Base-by-base conservation (phyloP, 2,888 invertebrate species). In the Caenorhabditis wallacei region DNA sequence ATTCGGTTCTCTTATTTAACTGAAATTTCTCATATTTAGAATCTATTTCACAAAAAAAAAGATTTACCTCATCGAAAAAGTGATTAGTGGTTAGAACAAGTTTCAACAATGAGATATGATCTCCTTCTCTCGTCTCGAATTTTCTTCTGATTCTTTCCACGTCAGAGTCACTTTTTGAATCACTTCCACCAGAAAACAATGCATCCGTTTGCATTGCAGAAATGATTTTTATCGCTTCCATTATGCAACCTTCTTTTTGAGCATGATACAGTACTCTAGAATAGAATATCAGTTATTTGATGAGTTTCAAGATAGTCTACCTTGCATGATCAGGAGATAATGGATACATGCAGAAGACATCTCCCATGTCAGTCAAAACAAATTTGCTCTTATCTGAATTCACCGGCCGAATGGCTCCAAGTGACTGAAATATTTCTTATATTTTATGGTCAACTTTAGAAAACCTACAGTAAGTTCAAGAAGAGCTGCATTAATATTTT, bases 181-280 rank as follows among this genome's bases (percentile, higher is more conserved):
- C 81, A 3, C 46, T 74, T 16, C 56, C 61, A 37, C 87, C 84
- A 10, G 79, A 82, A 89, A 96, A 95, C 64, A 98, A 94, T 81
- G 95, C 95, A 92, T 98, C 98, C 79, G 96, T 95, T 7, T 97
- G 96, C 74, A 98, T 93, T 59, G 97, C 93, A 0, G 98, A 95
- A 35, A 98, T 95, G 82, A 98, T 94, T 86, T 95, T 96, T 72
- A 98, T 92, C 59, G 96, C 93, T 90, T 94, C 94, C 85, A 94
- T 94, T 3, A 88, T 72, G 56, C 92, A 91, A 54, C 88, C 84
- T 16, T 85, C 81, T 22, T 82, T 74, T 51, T 81, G 59, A 2
- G 88, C 87, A 10, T 80, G 81, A 35, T 84, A 69, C 4, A 88
- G 72, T 10, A 89, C 72, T 84, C 88, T 87, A 51, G 10, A 80